Evolutionary conservation across 1,140 invertebrate species (phyloP).

Genomic region (Hirudo medicinalis): DNA sequence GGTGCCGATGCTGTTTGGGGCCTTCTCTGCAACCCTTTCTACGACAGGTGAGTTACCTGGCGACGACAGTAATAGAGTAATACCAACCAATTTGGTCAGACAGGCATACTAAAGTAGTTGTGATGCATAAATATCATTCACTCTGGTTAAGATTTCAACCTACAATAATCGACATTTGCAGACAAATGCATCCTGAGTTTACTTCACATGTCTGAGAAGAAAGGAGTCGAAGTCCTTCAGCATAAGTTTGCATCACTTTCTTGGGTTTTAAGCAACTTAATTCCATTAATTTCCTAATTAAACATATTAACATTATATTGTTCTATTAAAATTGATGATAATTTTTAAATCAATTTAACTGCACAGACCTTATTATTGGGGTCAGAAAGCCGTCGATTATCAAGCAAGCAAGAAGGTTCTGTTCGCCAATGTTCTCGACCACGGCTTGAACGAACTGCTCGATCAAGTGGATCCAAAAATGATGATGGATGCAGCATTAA

Average conservation of each 20-base stretch:
- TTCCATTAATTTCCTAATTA: too few species aligned
- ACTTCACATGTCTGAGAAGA: background rate
- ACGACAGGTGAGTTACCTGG: background rate
- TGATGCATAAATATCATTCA: background rate
- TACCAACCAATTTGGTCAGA: too few species aligned
- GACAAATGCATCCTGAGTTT: slow-evolving; percentile 9
- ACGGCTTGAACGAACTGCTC: slow-evolving; percentile 55
- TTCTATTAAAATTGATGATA: too few species aligned
- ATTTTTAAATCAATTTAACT: background rate
- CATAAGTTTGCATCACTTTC: too few species aligned
- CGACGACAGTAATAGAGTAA: too few species aligned
- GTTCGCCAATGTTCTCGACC: slow-evolving; percentile 53
- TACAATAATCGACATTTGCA: background rate
- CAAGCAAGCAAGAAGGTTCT: slow-evolving; percentile 53
- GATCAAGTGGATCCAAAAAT: slow-evolving; percentile 52
- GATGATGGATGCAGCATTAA: slow-evolving; percentile 52
- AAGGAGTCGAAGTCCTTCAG: background rate
- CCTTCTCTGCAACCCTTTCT: slow-evolving; percentile 1
- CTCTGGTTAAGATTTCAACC: background rate
- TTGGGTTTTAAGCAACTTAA: too few species aligned
- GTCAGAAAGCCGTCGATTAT: slow-evolving; percentile 57
- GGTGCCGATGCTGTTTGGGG: background rate
- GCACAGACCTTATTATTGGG: slow-evolving; percentile 62
- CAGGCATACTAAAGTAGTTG: too few species aligned
- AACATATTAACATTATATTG: too few species aligned